Conservation (phyloP, 2,888 invertebrate species). For the Trichopoda pennipes region DNA sequence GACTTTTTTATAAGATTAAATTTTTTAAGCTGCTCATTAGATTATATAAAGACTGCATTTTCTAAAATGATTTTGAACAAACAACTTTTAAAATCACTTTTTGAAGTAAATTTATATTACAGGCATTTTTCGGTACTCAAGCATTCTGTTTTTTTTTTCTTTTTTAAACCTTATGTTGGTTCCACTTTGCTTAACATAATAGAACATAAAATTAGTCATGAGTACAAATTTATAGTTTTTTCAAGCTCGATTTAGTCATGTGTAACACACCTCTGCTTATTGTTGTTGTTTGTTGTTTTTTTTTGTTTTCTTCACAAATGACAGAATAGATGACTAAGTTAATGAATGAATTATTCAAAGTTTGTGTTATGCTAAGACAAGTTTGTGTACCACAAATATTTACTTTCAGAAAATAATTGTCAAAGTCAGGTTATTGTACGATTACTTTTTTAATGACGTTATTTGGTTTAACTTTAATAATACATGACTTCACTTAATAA, state of each 20-base stretch:
- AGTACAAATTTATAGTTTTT: conserved; percentile 2
- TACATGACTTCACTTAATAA: too few species aligned
- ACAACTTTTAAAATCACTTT: background rate
- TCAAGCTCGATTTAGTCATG: conserved; percentile 44
- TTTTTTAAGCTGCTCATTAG: background rate
- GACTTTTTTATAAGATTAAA: too few species aligned
- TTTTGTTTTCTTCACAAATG: conserved; percentile 10
- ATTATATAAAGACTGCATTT: background rate
- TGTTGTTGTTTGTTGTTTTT: background rate
- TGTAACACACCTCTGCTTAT: conserved; percentile 44
- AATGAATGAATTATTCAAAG: conserved; percentile 32
- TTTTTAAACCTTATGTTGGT: background rate
- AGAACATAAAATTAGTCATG: background rate
- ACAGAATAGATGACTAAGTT: conserved; percentile 26
- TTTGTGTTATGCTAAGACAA: conserved; percentile 14
- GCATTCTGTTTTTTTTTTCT: background rate
- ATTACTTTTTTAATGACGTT: conserved; percentile 2
- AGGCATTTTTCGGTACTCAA: too few species aligned
- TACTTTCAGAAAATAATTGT: conserved; percentile 35
- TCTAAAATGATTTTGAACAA: background rate
- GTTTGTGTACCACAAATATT: conserved; percentile 19
- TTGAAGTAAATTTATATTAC: background rate
- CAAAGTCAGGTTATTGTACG: conserved; percentile 45
- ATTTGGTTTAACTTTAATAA: conserved; percentile 1
- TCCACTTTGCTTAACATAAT: conserved; percentile 5